Percentiles rank a stretch among this genome's conserved stretches.
Conservation (phyloP, 2,888 invertebrate genomes). For the Drosophila neotestacea region DNA sequence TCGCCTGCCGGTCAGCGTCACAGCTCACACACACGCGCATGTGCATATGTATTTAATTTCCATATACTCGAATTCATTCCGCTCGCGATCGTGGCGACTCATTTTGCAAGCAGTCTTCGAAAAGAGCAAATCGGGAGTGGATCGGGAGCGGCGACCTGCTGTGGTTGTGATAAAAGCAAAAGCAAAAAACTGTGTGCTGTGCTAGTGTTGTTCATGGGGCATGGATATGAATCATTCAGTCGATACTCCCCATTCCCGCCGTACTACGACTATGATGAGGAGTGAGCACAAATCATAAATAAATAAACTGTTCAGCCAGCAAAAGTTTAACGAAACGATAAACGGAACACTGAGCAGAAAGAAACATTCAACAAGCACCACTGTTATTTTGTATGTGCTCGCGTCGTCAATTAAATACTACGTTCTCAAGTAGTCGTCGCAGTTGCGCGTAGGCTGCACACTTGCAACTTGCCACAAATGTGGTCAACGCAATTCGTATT, state of each 20-base stretch:
- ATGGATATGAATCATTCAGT: slow-evolving; percentile 52
- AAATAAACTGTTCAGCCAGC: slow-evolving; percentile 41
- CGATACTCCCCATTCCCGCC: background rate
- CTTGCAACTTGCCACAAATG: slow-evolving; percentile 19
- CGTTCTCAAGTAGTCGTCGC: slow-evolving; percentile 8
- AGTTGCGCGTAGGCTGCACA: slow-evolving; percentile 28
- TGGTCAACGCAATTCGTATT: slow-evolving; percentile 8
- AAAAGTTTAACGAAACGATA: slow-evolving; percentile 32
- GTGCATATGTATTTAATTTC: background rate
- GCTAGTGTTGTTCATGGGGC: slow-evolving; percentile 4
- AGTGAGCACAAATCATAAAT: slow-evolving; percentile 50
- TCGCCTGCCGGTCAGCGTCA: slow-evolving; percentile 33
- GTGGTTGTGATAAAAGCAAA: slow-evolving; percentile 45
- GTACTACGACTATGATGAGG: background rate
- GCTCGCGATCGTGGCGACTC: slow-evolving; percentile 37
- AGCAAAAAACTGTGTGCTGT: background rate
- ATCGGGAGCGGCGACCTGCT: slow-evolving; percentile 20
- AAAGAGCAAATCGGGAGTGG: background rate
- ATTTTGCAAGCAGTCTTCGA: slow-evolving; percentile 16
- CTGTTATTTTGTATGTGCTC: slow-evolving; percentile 14
- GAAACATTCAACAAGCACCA: slow-evolving; percentile 11
- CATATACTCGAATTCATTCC: slow-evolving; percentile 7
- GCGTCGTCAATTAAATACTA: slow-evolving; percentile 31
- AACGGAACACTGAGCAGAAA: slow-evolving; percentile 8
- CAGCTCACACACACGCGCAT: slow-evolving; percentile 5